A percentile compares a stretch with the other conserved stretches of the same genome.
These are phyloP conservation scores for Mormyrus proboscirostris DNA, from an alignment of 2,797 vertebrate species.

Conservation along the genomic window DNA sequence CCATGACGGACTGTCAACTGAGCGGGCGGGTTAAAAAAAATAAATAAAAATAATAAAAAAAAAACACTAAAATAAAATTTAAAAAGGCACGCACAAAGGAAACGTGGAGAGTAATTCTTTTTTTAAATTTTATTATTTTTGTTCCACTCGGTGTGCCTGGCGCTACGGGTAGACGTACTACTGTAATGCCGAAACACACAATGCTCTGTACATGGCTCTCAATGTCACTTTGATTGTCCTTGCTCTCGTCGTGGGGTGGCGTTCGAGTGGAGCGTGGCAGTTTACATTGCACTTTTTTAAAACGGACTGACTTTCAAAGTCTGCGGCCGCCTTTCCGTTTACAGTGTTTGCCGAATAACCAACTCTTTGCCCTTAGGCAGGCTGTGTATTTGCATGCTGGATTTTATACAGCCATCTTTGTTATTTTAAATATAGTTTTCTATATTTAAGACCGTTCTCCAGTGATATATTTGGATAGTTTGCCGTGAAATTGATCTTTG, in stretches of 20 bases:
- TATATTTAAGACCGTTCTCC: background rate
- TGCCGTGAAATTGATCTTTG: constrained; percentile 26
- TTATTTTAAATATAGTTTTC: background rate
- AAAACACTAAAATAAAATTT: background rate
- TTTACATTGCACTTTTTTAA: background rate
- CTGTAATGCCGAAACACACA: background rate
- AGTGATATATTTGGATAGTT: constrained; percentile 24
- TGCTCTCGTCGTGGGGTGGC: constrained; percentile 29
- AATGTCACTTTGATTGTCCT: constrained; percentile 3
- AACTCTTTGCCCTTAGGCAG: background rate
- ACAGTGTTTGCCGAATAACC: constrained; percentile 7
- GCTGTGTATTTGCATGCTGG: background rate
- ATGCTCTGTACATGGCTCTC: background rate
- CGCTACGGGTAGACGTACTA: background rate
- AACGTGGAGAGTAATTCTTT: background rate
- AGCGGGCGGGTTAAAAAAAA: background rate
- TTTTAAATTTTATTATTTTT: background rate
- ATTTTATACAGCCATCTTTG: background rate
- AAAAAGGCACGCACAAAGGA: background rate
- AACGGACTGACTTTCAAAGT: constrained; percentile 7
- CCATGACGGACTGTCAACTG: background rate
- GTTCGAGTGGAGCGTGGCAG: constrained; percentile 30
- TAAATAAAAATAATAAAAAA: too few species aligned
- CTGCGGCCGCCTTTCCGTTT: background rate
- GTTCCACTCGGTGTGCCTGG: background rate